Evolutionary conservation across 2,888 invertebrate genomes (phyloP), one percentile per base, ranked within the genome.

Genomic region (Drosophila atroscutellata): DNA sequence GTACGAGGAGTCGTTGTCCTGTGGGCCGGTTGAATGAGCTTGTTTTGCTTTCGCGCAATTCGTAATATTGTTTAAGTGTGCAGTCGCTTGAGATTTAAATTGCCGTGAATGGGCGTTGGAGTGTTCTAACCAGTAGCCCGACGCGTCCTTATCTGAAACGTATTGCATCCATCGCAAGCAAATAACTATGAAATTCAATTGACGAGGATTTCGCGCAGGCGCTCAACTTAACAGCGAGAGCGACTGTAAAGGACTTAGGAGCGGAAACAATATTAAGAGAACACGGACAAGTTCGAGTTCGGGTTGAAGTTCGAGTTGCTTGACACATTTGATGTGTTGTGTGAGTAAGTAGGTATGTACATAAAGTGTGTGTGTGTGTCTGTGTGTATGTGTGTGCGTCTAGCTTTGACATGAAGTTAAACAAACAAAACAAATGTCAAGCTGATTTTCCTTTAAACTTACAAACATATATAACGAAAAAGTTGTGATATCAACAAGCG

Each of bases 371-470:
- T 9, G 42, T 42, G 42, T 9, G n/a, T n/a, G 9, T n/a, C 3
- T 42, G 39, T 26, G 26, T 28, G 24, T 49, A 28, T 34, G 13
- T 30, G 28, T 47, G 63, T 56, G 57, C 57, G 39, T 81, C 62
- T 86, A 76, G 72, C 74, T 83, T 83, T 86, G 87, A 74, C 86
- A 81, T 76, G 66, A 80, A 86, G 80, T 88, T 83, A 75, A 86
- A 65, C 72, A 86, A 86, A 86, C 85, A 87, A 77, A 83, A 78
- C 88, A 86, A 86, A 88, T 88, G 85, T 86, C 85, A 86, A 83
- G 80, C 77, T 75, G 72, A 76, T 75, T 83, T 54, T 39, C 8
- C 15, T 55, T 15, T 28, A 55, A 28, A n/a, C 37, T 26, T 18
- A 15, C 77, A 72, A 62, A 72, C 75, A 72, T 83, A 74, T 83